Evolutionary conservation across 2,113 vertebrate species (phyloP).

Genomic region (Empidonax alnorum): DNA sequence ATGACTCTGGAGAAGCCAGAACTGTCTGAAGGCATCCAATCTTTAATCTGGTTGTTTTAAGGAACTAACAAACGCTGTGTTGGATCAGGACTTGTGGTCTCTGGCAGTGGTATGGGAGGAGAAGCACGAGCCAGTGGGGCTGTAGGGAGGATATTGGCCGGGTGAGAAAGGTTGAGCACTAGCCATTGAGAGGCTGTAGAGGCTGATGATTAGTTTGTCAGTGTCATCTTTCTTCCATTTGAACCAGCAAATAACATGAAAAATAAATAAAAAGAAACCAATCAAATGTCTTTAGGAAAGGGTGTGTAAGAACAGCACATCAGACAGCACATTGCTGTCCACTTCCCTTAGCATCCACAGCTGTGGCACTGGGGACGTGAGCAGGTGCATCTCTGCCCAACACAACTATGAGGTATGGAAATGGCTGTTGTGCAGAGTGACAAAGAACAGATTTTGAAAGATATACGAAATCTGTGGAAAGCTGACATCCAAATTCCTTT

Average conservation of each 20-base stretch:
- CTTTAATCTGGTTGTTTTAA: background rate
- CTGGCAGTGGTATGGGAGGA: background rate
- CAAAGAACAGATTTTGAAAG: constrained; percentile 21
- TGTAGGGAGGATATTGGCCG: background rate
- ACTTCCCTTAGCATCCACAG: background rate
- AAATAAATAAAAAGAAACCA: background rate
- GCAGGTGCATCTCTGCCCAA: background rate
- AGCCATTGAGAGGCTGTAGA: background rate
- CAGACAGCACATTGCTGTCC: background rate
- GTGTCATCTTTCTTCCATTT: background rate
- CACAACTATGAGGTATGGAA: background rate
- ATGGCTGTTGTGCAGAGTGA: background rate
- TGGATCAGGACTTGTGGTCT: background rate
- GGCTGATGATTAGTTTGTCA: background rate
- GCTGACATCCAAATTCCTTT: background rate
- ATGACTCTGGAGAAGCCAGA: background rate
- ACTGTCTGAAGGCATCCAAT: background rate
- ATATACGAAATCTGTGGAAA: background rate
- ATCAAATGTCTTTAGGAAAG: accelerated
- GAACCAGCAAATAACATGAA: background rate
- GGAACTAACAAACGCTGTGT: background rate
- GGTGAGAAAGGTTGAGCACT: background rate
- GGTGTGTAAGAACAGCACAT: background rate
- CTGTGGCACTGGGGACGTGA: background rate
- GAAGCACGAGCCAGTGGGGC: accelerated